Percentiles rank a stretch among this genome's conserved stretches.
These are phyloP conservation scores for Mustelus asterias DNA, from an alignment of 2,113 vertebrate species.

Conservation along the genomic window DNA sequence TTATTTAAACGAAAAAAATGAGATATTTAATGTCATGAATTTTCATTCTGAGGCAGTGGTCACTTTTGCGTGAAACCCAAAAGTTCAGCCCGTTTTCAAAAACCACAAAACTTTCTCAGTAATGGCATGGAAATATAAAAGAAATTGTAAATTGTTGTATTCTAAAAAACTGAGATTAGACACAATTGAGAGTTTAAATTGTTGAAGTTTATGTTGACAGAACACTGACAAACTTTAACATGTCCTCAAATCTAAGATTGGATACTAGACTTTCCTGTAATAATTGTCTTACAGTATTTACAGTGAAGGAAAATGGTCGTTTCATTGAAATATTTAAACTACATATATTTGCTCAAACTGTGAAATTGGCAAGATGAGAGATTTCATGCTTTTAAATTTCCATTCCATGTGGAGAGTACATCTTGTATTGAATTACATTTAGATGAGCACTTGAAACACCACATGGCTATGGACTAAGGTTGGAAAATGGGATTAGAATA, in stretches of 20 bases:
- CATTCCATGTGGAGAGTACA: neutral
- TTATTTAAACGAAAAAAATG: neutral
- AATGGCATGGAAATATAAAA: neutral
- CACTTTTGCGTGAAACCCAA: neutral
- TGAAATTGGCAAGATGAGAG: neutral
- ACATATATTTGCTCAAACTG: neutral
- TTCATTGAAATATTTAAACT: neutral
- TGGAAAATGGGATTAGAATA: too few species aligned
- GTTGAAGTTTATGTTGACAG: neutral
- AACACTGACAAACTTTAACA: neutral
- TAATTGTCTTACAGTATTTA: neutral
- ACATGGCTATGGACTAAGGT: too few species aligned
- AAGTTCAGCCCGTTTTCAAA: neutral
- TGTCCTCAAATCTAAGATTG: neutral
- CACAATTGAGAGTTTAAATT: neutral
- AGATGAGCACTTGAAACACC: too few species aligned
- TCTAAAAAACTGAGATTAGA: neutral
- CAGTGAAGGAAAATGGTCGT: neutral
- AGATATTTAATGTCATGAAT: neutral
- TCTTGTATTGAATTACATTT: neutral
- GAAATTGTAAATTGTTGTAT: neutral
- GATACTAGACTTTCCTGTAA: neutral
- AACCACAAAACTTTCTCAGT: neutral
- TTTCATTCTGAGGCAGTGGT: neutral
- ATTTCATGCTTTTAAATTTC: neutral